phyloP scores from a whole-genome alignment of 1,140 invertebrate species.

The Neodiprion lecontei region DNA sequence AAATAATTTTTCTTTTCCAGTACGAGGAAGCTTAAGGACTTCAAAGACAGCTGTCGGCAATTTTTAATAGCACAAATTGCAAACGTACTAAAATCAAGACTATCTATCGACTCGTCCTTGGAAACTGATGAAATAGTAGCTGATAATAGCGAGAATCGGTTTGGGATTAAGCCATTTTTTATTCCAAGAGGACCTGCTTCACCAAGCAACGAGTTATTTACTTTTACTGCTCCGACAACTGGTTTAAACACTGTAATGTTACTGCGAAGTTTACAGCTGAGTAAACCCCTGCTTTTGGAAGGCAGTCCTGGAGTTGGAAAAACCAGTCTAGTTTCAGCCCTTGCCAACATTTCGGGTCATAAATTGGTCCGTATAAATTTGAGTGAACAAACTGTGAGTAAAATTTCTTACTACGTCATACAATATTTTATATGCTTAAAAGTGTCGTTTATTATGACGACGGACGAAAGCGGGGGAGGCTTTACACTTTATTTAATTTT shows the following conservation, averaged over 20 bases:
- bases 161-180: conserved; percentile 78
- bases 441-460: conserved; percentile 7
- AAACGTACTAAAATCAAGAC: conserved; percentile 26
- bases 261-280: conserved; percentile 86
- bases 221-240: conserved; percentile 85
- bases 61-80: conserved; percentile 64
- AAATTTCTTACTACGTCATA: conserved; percentile 12
- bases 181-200: conserved; percentile 63
- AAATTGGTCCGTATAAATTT: conserved; percentile 93
- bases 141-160: conserved; percentile 47
- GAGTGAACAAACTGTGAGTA: conserved; percentile 94
- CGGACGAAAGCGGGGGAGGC: no score
- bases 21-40: conserved; percentile 54
- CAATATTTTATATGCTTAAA: neutral
- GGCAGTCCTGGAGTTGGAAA: conserved; percentile 99
- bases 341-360: conserved; percentile 86
- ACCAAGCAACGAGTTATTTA: conserved; percentile 62
- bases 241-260: conserved; percentile 83
- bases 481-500: no score
- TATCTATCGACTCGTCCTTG: conserved; percentile 28
- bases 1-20: conserved; percentile 38
- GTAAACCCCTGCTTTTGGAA: conserved; percentile 93
- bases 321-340: conserved; percentile 91
- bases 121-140: conserved; percentile 42
- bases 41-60: conserved; percentile 61